Percentiles rank a stretch among this genome's conserved stretches.
Conservation (phyloP, 2,113 vertebrate species). For the Eulemur macaco region DNA sequence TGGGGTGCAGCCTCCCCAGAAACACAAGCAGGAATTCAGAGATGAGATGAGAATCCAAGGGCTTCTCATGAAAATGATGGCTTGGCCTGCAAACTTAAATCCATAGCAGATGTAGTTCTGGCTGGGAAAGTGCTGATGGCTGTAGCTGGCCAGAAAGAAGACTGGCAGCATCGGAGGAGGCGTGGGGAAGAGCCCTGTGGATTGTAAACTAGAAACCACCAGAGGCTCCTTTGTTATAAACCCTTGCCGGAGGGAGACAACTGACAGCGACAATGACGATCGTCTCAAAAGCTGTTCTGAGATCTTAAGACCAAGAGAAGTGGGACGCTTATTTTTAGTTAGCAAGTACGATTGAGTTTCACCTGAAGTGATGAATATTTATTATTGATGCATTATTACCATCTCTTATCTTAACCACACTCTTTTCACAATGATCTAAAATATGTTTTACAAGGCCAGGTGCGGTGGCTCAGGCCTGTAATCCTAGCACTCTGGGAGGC, state of each 20-base stretch:
- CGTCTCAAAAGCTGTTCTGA: background rate
- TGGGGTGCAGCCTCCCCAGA: background rate
- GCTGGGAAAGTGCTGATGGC: background rate
- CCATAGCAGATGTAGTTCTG: background rate
- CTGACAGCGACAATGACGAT: background rate
- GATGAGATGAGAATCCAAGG: background rate
- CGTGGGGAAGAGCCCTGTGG: background rate
- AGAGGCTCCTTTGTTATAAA: background rate
- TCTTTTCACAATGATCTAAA: background rate
- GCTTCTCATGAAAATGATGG: background rate
- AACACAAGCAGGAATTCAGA: background rate
- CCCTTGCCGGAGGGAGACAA: background rate
- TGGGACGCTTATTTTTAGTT: background rate
- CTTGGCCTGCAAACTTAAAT: background rate
- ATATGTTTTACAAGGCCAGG: background rate
- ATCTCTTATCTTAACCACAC: background rate
- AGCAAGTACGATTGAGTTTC: background rate
- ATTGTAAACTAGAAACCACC: background rate
- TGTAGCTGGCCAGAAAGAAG: background rate
- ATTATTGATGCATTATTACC: background rate
- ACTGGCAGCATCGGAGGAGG: fast-evolving
- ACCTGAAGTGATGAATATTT: background rate
- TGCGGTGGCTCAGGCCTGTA: too few relatives aligned
- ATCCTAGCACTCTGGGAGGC: too few relatives aligned
- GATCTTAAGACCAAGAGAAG: background rate